Percentiles rank a stretch among this genome's conserved stretches.
Conservation (phyloP, 2,113 vertebrate genomes). For the Sakesphorus luctuosus region DNA sequence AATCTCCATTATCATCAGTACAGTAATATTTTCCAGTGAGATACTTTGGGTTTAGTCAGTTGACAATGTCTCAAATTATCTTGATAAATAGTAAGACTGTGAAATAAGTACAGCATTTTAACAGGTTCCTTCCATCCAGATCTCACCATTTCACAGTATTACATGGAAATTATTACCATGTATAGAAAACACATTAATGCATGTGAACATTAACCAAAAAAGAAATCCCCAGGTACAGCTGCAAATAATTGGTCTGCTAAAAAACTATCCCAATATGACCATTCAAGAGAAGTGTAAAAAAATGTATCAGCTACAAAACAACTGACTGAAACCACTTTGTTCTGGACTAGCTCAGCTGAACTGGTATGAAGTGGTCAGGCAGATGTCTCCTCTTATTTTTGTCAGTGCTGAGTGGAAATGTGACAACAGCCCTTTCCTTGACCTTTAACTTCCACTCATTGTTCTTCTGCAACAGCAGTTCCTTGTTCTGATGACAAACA, state of each 20-base stretch:
- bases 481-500: neutral
- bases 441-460: slow-evolving; percentile 60
- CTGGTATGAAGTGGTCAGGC: neutral
- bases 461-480: slow-evolving; percentile 17
- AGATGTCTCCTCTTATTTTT: slow-evolving; percentile 19
- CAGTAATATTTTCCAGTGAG: neutral
- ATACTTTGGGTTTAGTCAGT: neutral
- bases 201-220: neutral
- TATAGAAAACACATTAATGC: neutral
- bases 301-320: neutral
- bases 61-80: neutral
- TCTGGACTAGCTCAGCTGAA: neutral
- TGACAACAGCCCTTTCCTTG: slow-evolving; percentile 34
- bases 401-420: slow-evolving; percentile 23
- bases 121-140: neutral
- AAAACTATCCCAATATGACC: neutral
- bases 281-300: neutral
- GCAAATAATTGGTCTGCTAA: neutral
- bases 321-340: neutral
- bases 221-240: neutral
- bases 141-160: neutral
- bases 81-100: neutral
- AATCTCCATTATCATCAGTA: neutral
- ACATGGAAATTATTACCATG: neutral
- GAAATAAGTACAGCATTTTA: neutral